Evolutionary conservation across 30 jellyfish, hydroid and myxozoan genomes (phyloP).

Genomic region (Aurelia aurita complex sp. Pacific): DNA sequence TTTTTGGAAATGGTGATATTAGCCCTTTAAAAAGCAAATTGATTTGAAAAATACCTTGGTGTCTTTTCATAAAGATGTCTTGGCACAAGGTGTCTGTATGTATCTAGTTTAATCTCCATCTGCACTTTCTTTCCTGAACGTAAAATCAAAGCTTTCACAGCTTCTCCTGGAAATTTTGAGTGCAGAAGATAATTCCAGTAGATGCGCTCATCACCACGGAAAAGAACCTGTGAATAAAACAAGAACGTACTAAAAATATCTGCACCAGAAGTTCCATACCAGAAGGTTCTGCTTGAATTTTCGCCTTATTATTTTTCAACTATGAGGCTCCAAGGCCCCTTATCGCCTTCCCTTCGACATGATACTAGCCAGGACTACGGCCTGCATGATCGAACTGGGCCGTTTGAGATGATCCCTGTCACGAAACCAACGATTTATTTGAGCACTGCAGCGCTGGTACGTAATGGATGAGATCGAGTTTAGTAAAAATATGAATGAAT

Average conservation of each 20-base stretch:
- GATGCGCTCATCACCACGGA: conserved; percentile 83
- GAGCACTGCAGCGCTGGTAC: no score
- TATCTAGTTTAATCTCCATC: conserved; percentile 18
- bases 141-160: conserved; percentile 25
- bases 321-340: no score
- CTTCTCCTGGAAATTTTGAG: conserved; percentile 63
- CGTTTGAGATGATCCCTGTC: no score
- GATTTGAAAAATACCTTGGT: conserved; percentile 47
- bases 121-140: conserved; percentile 69
- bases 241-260: not conserved
- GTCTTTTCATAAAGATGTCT: conserved; percentile 57
- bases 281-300: not conserved
- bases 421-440: no score
- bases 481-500: no score
- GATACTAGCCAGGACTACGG: no score
- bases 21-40: not conserved
- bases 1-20: not conserved
- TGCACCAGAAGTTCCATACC: not conserved
- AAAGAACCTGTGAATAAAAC: conserved; percentile 67
- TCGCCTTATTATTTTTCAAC: no score
- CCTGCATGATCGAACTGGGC: no score
- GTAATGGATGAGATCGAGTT: no score
- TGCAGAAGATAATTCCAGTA: conserved; percentile 67
- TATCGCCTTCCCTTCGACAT: no score
- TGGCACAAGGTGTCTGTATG: conserved; percentile 54